These are phyloP conservation scores for Pecten maximus DNA, from an alignment of 2,888 invertebrate species.

Conservation along the genomic window DNA sequence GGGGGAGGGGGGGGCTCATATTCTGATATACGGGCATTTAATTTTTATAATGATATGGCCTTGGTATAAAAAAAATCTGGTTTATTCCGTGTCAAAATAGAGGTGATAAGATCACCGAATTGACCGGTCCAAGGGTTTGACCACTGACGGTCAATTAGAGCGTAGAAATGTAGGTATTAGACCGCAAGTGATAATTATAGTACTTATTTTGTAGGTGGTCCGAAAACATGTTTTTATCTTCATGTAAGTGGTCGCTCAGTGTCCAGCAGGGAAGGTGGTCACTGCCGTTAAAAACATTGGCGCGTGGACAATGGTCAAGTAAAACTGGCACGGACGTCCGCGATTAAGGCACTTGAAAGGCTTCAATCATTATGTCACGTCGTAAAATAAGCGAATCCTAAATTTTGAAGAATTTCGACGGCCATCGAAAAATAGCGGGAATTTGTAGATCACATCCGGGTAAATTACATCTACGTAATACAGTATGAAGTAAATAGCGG, in stretches of 20 bases:
- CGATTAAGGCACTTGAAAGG: neutral
- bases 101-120: conserved; percentile 1
- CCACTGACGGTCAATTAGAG: neutral
- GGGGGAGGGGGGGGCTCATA: neutral
- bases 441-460: conserved; percentile 8
- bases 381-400: neutral
- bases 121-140: neutral
- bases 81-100: neutral
- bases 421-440: conserved; percentile 10
- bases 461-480: conserved; percentile 4
- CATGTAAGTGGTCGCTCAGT: neutral
- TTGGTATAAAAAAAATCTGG: neutral
- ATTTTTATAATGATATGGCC: neutral
- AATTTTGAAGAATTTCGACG: neutral
- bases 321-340: neutral
- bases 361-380: neutral
- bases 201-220: conserved; percentile 35
- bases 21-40: neutral
- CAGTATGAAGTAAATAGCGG: neutral
- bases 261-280: conserved; percentile 3
- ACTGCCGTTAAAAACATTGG: conserved; percentile 6
- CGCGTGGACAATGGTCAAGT: neutral
- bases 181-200: conserved; percentile 25
- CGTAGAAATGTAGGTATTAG: neutral
- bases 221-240: neutral